phyloP scores from a whole-genome alignment of 2,888 invertebrate genomes.

The Catocala fraxini region DNA sequence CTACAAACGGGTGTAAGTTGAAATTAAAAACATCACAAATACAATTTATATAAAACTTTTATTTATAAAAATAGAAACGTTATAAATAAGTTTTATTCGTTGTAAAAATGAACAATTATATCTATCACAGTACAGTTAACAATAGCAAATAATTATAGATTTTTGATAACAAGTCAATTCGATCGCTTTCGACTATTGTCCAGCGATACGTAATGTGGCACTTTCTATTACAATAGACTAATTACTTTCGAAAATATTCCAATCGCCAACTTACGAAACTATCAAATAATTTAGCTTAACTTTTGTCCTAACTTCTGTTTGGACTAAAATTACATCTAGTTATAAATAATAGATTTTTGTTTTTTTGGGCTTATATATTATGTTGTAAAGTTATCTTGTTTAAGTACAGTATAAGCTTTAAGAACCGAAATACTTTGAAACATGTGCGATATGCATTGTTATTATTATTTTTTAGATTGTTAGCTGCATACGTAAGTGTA shows the following conservation, averaged over 20 bases:
- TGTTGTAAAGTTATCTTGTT: no score
- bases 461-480: not conserved
- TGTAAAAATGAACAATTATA: constrained; percentile 51
- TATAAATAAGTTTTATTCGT: constrained; percentile 48
- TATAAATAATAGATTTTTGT: not conserved
- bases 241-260: constrained; percentile 48
- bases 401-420: no score
- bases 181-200: constrained; percentile 54
- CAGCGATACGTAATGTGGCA: constrained; percentile 64
- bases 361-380: no score
- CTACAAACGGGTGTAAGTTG: not conserved
- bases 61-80: constrained; percentile 52
- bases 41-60: constrained; percentile 35
- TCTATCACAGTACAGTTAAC: constrained; percentile 73
- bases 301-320: not conserved
- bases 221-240: constrained; percentile 65
- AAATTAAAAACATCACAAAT: not conserved
- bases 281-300: constrained; percentile 44
- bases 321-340: not conserved
- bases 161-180: constrained; percentile 48
- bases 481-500: not conserved
- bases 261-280: constrained; percentile 43
- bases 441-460: no score
- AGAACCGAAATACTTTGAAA: no score
- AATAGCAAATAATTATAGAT: constrained; percentile 47